Evolutionary conservation across 2,113 vertebrate species (phyloP).

Genomic region (Embiotoca jacksoni): DNA sequence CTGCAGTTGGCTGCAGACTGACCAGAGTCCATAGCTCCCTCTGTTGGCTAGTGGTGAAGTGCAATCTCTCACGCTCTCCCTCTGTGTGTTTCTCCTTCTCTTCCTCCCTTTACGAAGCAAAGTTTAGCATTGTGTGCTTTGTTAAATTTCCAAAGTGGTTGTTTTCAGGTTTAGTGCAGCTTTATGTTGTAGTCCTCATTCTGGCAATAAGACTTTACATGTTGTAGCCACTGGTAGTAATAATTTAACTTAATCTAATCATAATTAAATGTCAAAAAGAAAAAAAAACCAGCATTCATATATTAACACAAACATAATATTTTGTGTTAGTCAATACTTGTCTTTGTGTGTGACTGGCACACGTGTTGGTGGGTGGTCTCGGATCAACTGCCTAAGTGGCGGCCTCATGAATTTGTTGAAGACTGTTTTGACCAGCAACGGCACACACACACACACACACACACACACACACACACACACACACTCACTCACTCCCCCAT

Average conservation of each 20-base stretch:
- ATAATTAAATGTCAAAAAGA: not conserved
- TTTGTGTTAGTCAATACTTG: not conserved
- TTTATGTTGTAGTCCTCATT: not conserved
- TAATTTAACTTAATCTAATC: not conserved
- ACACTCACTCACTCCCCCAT: constrained; percentile 12
- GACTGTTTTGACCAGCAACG: constrained; percentile 65
- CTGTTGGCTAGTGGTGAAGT: constrained; percentile 73
- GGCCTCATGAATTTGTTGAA: constrained; percentile 70
- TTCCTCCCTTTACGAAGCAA: not conserved
- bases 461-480: not conserved
- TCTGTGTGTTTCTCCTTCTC: constrained; percentile 15
- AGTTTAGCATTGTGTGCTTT: not conserved
- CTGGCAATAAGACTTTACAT: not conserved
- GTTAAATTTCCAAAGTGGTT: not conserved
- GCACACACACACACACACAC: constrained; percentile 28
- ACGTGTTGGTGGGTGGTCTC: constrained; percentile 23
- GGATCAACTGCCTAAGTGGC: constrained; percentile 66
- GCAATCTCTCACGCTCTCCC: constrained; percentile 32
- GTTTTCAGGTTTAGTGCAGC: not conserved
- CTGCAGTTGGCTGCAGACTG: constrained; percentile 51
- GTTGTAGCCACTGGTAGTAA: not conserved
- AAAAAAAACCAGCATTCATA: not conserved
- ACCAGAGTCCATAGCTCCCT: constrained; percentile 80
- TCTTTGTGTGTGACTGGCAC: constrained; percentile 43
- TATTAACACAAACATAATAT: not conserved